Percentiles rank a stretch among this genome's conserved stretches.
Evolutionary conservation across 2,113 vertebrate genomes (phyloP).

Genomic region (Clupea harengus): DNA sequence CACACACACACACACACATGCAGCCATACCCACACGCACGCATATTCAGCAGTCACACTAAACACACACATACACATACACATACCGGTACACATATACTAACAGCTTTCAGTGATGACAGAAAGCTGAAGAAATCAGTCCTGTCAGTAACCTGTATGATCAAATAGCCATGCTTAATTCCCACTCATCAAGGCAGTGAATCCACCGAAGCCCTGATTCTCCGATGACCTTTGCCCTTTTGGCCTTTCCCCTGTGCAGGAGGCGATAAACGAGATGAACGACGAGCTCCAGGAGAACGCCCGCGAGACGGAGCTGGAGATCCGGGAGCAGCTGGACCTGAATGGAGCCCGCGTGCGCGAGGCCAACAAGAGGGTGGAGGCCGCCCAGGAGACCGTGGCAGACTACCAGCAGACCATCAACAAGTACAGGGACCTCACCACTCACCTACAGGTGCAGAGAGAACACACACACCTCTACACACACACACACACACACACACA

Average conservation of each 20-base stretch:
- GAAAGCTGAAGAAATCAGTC: background rate
- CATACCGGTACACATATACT: background rate
- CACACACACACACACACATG: background rate
- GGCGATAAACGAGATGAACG: constrained; percentile 98
- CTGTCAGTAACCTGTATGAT: too few species aligned
- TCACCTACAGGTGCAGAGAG: background rate
- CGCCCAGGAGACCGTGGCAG: constrained; percentile 91
- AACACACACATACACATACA: background rate
- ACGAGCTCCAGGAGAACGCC: constrained; percentile 95
- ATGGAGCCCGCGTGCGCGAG: constrained; percentile 75
- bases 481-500: background rate
- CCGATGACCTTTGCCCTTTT: background rate
- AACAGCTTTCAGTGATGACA: background rate
- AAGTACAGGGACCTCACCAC: constrained; percentile 91
- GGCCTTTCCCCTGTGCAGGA: constrained; percentile 71
- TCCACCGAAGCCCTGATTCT: too few species aligned
- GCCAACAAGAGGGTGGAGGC: constrained; percentile 90
- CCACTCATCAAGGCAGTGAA: too few species aligned
- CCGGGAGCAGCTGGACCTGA: constrained; percentile 93
- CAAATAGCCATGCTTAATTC: too few species aligned
- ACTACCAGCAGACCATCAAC: constrained; percentile 96
- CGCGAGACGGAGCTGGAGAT: constrained; percentile 96
- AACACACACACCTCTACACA: background rate
- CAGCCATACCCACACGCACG: background rate
- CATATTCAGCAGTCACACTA: background rate